phyloP scores from a whole-genome alignment of 23 tunicate species.

The Oikopleura albicans region DNA sequence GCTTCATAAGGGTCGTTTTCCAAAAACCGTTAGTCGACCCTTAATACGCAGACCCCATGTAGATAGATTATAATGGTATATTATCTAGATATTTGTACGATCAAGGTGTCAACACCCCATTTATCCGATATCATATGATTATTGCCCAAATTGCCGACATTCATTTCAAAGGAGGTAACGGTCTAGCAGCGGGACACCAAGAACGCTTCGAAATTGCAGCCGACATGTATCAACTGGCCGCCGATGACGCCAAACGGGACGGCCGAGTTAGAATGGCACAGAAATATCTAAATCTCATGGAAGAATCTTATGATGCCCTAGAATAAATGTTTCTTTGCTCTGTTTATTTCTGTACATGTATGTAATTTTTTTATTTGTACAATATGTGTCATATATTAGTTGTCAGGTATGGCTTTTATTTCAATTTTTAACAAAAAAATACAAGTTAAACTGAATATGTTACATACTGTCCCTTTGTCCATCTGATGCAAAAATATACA shows the following conservation, averaged over 20 bases:
- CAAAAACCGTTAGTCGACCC: too few species aligned
- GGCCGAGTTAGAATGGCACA: not conserved
- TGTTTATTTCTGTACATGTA: too few species aligned
- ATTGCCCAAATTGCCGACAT: conserved; percentile 4
- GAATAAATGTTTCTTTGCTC: not conserved
- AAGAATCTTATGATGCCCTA: not conserved
- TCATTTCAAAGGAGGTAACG: conserved; percentile 5
- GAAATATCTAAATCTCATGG: not conserved
- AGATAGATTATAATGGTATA: too few species aligned
- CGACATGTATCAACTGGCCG: not conserved
- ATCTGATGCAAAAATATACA: not conserved
- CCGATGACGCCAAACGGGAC: conserved; percentile 1
- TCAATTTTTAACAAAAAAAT: not conserved
- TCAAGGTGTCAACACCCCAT: not conserved
- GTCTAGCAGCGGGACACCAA: not conserved
- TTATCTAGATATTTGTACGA: not conserved
- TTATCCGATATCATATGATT: not conserved
- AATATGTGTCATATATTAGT: not conserved
- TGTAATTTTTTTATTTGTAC: too few species aligned
- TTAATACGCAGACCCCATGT: too few species aligned
- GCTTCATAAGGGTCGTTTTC: too few species aligned
- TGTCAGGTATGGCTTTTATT: not conserved
- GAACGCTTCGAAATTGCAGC: not conserved
- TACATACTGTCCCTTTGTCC: not conserved
- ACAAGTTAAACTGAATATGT: not conserved